These are phyloP conservation scores for Dipus sagitta DNA, from an alignment of 2,797 vertebrate species.

Conservation along the genomic window DNA sequence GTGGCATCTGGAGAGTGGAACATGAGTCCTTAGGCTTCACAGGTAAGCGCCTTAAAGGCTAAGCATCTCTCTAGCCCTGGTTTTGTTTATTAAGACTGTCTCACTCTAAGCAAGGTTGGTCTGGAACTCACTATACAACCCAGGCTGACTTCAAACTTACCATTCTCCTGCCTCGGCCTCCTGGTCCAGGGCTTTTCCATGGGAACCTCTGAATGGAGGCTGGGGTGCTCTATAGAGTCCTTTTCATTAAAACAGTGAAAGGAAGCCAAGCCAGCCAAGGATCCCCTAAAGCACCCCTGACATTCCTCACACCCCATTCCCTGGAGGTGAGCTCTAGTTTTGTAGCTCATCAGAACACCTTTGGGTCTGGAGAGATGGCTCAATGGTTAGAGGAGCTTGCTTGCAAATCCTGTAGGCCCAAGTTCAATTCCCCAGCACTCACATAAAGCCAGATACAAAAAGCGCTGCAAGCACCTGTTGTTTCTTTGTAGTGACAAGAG, in stretches of 20 bases:
- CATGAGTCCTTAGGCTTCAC: neutral
- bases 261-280: neutral
- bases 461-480: too few relatives aligned
- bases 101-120: neutral
- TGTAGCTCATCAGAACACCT: neutral
- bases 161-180: neutral
- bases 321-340: neutral
- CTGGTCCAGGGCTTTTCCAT: neutral
- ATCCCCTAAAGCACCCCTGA: neutral
- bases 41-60: neutral
- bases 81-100: neutral
- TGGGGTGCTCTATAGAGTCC: neutral
- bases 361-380: too few relatives aligned
- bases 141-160: neutral
- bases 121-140: neutral
- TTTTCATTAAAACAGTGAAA: conserved; percentile 10
- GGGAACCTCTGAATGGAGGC: neutral
- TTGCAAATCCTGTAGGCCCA: too few relatives aligned
- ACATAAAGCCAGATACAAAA: too few relatives aligned
- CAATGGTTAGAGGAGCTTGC: too few relatives aligned
- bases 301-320: neutral
- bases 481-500: too few relatives aligned
- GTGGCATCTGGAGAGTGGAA: neutral
- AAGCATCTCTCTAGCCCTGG: neutral
- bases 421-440: too few relatives aligned